Conservation (phyloP, 2,113 vertebrate species). For the Clarias macrocephalus region DNA sequence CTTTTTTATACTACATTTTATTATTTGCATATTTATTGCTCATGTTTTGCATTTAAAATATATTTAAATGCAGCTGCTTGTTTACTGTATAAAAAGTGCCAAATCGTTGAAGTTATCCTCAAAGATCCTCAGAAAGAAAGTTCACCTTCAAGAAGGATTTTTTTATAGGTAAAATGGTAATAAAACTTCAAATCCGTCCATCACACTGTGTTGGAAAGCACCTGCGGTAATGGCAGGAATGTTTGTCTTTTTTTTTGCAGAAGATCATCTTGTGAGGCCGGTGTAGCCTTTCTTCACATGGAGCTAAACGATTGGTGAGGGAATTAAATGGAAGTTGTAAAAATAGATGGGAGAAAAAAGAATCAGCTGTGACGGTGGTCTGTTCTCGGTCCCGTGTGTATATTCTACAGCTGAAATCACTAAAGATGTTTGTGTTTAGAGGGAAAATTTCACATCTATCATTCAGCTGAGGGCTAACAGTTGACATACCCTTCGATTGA, state of each 20-base stretch:
- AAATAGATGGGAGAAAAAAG: slow-evolving; percentile 61
- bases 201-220: slow-evolving; percentile 36
- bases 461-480: slow-evolving; percentile 47
- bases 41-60: not conserved
- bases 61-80: not conserved
- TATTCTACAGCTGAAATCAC: slow-evolving; percentile 66
- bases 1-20: not conserved
- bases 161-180: not conserved
- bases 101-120: not conserved
- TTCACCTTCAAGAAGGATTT: not conserved
- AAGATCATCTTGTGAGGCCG: slow-evolving; percentile 61
- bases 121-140: not conserved
- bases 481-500: slow-evolving; percentile 44
- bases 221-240: slow-evolving; percentile 47
- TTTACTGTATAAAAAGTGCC: not conserved
- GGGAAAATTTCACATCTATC: slow-evolving; percentile 62
- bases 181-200: not conserved
- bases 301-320: slow-evolving; percentile 50
- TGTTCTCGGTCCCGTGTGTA: slow-evolving; percentile 49
- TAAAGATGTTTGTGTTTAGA: slow-evolving; percentile 62
- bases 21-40: not conserved
- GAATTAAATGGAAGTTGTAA: slow-evolving; percentile 63
- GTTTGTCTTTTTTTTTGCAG: slow-evolving; percentile 9
- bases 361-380: slow-evolving; percentile 57
- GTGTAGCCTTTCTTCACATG: slow-evolving; percentile 55